Conservation (phyloP, 2,797 vertebrate genomes). For the Luscinia luscinia region DNA sequence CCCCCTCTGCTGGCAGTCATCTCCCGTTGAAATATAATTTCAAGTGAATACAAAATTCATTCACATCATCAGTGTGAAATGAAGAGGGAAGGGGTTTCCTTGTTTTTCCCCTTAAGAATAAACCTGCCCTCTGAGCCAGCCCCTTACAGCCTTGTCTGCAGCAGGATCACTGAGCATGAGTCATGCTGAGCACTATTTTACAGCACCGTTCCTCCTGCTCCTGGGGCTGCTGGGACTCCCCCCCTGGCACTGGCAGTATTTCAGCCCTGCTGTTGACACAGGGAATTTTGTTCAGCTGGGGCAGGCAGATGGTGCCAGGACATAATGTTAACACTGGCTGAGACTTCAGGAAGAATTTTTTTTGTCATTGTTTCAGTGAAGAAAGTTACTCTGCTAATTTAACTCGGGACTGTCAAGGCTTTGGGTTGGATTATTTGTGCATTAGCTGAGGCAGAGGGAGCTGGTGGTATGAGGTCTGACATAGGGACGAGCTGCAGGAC, state of each 20-base stretch:
- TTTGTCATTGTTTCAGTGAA: background rate
- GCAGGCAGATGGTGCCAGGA: background rate
- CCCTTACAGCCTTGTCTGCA: background rate
- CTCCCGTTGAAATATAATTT: background rate
- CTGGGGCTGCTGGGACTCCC: background rate
- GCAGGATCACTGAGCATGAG: background rate
- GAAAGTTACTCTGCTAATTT: background rate
- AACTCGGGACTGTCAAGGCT: background rate
- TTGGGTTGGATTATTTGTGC: background rate
- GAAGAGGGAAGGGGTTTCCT: background rate
- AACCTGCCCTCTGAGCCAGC: constrained; percentile 10
- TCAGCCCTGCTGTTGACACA: background rate
- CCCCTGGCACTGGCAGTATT: background rate
- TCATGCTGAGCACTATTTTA: background rate
- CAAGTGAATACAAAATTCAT: background rate
- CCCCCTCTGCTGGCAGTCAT: constrained; percentile 53
- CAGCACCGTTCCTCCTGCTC: background rate
- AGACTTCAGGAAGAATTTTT: background rate
- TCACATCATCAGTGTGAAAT: background rate
- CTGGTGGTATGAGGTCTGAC: background rate
- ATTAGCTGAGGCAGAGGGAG: background rate
- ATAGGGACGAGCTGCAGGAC: background rate
- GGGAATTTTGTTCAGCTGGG: background rate
- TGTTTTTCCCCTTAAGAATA: constrained; percentile 7
- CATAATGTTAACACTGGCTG: background rate